These are phyloP conservation scores for Thalassarche chlororhynchos DNA, from an alignment of 2,113 vertebrate genomes.

Conservation along the genomic window DNA sequence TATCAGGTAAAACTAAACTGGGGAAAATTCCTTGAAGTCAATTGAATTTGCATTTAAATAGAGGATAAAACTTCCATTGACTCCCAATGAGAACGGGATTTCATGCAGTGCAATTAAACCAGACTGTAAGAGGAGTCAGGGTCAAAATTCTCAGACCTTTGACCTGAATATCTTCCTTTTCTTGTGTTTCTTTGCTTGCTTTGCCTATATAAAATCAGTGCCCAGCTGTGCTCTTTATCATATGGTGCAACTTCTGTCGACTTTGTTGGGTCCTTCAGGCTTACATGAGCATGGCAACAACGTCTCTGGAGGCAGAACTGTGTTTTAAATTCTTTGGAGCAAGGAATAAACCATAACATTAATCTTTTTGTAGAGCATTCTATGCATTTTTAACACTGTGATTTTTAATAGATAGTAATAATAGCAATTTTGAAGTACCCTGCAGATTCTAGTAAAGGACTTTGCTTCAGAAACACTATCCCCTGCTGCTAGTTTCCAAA, in stretches of 20 bases:
- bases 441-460: conserved; percentile 9
- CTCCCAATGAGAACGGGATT: background rate
- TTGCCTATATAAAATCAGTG: background rate
- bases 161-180: background rate
- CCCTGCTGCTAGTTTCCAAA: conserved; percentile 67
- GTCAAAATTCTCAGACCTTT: background rate
- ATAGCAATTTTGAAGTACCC: conserved; percentile 54
- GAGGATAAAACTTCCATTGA: background rate
- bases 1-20: background rate
- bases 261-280: conserved; percentile 53
- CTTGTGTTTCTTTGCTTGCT: background rate
- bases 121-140: background rate
- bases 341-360: conserved; percentile 33
- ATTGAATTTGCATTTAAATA: conserved; percentile 13
- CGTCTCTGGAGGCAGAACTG: conserved; percentile 7
- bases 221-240: background rate
- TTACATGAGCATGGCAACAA: background rate
- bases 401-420: conserved; percentile 71
- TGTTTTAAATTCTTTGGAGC: conserved; percentile 56
- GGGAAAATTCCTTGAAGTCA: background rate
- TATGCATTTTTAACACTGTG: conserved; percentile 62
- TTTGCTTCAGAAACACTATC: conserved; percentile 23
- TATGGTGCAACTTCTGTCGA: background rate
- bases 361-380: conserved; percentile 49
- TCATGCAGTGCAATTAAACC: background rate